Percentiles rank a stretch among this genome's conserved stretches.
Conservation (phyloP, 2,797 vertebrate species). For the Enteromius mattozi region DNA sequence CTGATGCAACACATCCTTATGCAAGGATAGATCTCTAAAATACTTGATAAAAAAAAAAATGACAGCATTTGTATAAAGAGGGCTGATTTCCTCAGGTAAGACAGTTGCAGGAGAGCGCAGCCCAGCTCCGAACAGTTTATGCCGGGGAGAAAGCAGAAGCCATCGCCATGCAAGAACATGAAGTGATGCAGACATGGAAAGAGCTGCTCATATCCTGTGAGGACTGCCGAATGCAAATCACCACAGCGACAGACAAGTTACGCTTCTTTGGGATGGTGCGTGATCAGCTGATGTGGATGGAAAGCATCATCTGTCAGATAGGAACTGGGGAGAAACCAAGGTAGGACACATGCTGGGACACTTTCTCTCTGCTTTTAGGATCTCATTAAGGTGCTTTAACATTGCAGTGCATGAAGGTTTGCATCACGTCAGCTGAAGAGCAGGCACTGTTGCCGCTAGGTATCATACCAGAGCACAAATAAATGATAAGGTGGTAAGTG, state of each 20-base stretch:
- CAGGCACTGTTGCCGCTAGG: constrained; percentile 15
- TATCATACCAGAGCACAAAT: constrained; percentile 28
- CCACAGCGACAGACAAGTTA: constrained; percentile 88
- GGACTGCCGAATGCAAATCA: constrained; percentile 90
- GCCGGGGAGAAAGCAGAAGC: constrained; percentile 92
- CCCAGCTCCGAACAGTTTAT: constrained; percentile 92
- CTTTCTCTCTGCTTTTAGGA: constrained; percentile 17
- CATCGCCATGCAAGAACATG: constrained; percentile 90
- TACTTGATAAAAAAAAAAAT: not conserved
- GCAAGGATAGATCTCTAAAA: not conserved
- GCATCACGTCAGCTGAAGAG: constrained; percentile 23
- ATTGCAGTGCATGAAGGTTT: constrained; percentile 35
- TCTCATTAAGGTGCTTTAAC: constrained; percentile 10
- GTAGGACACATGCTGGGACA: constrained; percentile 68
- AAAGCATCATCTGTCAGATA: constrained; percentile 89
- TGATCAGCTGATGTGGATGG: constrained; percentile 94
- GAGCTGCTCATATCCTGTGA: constrained; percentile 90
- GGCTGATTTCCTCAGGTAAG: constrained; percentile 77
- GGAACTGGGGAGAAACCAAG: constrained; percentile 90
- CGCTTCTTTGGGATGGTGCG: constrained; percentile 86
- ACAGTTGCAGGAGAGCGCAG: constrained; percentile 92
- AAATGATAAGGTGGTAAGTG: constrained; percentile 40
- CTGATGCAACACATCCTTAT: not conserved
- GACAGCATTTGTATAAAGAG: not conserved
- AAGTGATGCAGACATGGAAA: constrained; percentile 91